phyloP scores from a whole-genome alignment of 2,797 vertebrate genomes.

The Philypnodon macrostomus region DNA sequence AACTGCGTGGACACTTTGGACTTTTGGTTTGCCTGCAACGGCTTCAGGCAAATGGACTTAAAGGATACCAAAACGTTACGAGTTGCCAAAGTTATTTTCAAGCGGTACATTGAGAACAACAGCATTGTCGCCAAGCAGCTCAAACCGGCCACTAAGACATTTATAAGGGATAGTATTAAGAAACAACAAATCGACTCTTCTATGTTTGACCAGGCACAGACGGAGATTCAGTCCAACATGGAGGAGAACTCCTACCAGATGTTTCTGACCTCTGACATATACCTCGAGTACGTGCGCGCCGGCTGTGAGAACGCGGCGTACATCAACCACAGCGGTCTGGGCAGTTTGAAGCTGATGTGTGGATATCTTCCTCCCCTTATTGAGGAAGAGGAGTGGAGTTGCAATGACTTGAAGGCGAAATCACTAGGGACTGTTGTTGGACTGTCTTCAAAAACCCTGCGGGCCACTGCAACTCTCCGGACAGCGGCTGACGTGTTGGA shows the following conservation, averaged over 20 bases:
- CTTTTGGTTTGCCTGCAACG: slow-evolving; percentile 98
- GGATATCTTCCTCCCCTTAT: slow-evolving; percentile 95
- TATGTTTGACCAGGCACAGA: slow-evolving; percentile 98
- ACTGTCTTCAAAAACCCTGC: slow-evolving; percentile 84
- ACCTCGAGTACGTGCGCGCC: slow-evolving; percentile 91
- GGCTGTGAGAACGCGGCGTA: slow-evolving; percentile 84
- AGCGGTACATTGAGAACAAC: slow-evolving; percentile 95
- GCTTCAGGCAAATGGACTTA: slow-evolving; percentile 96
- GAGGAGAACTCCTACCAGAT: slow-evolving; percentile 96
- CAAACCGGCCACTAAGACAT: slow-evolving; percentile 90
- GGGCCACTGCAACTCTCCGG: slow-evolving; percentile 82
- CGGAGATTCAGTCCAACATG: slow-evolving; percentile 93
- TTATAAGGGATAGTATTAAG: slow-evolving; percentile 92
- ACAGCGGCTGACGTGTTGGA: slow-evolving; percentile 85
- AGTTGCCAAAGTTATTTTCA: slow-evolving; percentile 96
- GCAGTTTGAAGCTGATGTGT: slow-evolving; percentile 87
- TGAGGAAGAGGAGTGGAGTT: slow-evolving; percentile 95
- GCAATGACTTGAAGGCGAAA: slow-evolving; percentile 86
- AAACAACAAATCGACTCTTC: slow-evolving; percentile 91
- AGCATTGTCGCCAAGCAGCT: slow-evolving; percentile 91
- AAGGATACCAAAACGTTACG: slow-evolving; percentile 92
- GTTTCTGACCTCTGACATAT: slow-evolving; percentile 95
- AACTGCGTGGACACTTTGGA: slow-evolving; percentile 92
- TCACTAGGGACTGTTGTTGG: slow-evolving; percentile 86
- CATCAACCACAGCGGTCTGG: slow-evolving; percentile 76